Percentiles rank a stretch among this genome's conserved stretches.
phyloP scores from a whole-genome alignment of 2,888 invertebrate genomes.

The Liopterus haemorrhoidalis region DNA sequence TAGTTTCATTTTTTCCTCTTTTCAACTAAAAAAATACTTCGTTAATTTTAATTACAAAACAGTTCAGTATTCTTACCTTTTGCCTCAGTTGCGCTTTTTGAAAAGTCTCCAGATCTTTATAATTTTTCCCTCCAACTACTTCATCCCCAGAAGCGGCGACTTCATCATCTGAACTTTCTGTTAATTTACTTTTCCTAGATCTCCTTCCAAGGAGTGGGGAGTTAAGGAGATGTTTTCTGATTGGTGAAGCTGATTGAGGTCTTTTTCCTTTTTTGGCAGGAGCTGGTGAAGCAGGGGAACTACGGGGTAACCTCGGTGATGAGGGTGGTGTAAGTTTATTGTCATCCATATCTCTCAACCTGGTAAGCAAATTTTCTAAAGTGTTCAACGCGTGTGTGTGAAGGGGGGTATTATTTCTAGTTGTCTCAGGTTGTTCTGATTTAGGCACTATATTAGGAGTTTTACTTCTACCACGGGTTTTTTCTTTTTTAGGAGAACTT shows the following conservation, averaged over 20 bases:
- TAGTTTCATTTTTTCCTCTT: conserved; percentile 58
- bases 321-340: conserved; percentile 48
- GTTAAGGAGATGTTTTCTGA: conserved; percentile 71
- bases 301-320: conserved; percentile 62
- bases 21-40: conserved; percentile 56
- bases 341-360: conserved; percentile 51
- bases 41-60: not conserved
- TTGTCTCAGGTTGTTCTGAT: conserved; percentile 19
- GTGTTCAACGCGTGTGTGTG: conserved; percentile 53
- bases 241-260: conserved; percentile 74
- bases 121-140: conserved; percentile 64
- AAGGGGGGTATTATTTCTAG: conserved; percentile 37
- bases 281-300: conserved; percentile 70
- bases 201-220: conserved; percentile 75
- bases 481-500: conserved; percentile 23
- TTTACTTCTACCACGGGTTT: conserved; percentile 37
- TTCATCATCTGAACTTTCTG: conserved; percentile 81
- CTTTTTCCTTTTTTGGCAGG: conserved; percentile 66
- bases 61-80: conserved; percentile 58
- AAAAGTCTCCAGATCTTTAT: conserved; percentile 81
- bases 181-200: conserved; percentile 67
- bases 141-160: conserved; percentile 53
- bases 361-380: conserved; percentile 53
- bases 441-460: conserved; percentile 21
- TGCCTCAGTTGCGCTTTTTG: conserved; percentile 87